These are phyloP conservation scores for Kryptolebias marmoratus DNA, from an alignment of 2,113 vertebrate species.

Conservation along the genomic window DNA sequence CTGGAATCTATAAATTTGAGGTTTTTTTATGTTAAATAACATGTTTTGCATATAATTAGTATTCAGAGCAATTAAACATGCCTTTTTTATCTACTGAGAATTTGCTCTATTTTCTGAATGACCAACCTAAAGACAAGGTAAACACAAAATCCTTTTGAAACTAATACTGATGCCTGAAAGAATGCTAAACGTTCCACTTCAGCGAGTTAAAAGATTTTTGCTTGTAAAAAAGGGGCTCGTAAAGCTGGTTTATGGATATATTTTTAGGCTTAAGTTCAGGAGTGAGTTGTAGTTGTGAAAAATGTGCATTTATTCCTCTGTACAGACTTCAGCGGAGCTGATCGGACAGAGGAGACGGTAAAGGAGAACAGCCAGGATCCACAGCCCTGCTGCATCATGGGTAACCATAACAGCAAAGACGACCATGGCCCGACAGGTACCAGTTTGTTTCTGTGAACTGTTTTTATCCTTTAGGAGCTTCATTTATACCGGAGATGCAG, in stretches of 20 bases:
- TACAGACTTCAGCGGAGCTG: conserved; percentile 31
- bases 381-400: conserved; percentile 63
- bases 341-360: conserved; percentile 24
- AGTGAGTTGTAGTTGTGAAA: conserved; percentile 21
- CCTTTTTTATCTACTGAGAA: too few relatives aligned
- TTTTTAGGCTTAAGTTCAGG: conserved; percentile 20
- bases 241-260: not conserved
- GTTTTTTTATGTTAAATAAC: not conserved
- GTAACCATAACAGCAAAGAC: conserved; percentile 68
- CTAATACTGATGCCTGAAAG: not conserved
- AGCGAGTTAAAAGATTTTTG: not conserved
- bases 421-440: conserved; percentile 58
- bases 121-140: too few relatives aligned
- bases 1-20: conserved; percentile 3
- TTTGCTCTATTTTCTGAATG: too few relatives aligned
- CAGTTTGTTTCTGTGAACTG: not conserved
- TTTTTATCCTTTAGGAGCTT: not conserved
- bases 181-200: not conserved
- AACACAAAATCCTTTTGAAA: too few relatives aligned
- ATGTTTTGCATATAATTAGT: too few relatives aligned
- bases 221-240: not conserved
- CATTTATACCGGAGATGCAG: not conserved
- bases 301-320: conserved; percentile 11
- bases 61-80: too few relatives aligned
- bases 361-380: conserved; percentile 34